Evolutionary conservation across 2,797 vertebrate genomes (phyloP), one percentile per base, ranked within the genome.

Genomic region (Rhadinocentrus ornatus): DNA sequence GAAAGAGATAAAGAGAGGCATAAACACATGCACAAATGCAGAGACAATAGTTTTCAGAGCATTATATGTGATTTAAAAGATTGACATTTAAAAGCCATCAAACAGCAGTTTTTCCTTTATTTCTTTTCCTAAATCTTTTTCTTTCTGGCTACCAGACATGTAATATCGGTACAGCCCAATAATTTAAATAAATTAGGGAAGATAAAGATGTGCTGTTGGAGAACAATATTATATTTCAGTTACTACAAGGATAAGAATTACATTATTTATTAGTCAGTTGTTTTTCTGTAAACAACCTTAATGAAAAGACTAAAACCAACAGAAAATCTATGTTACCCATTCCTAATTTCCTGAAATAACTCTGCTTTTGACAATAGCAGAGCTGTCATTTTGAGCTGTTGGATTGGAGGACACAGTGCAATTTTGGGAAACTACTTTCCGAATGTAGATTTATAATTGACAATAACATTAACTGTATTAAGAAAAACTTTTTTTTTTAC

Each of bases 1-100:
- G 9, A 57, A 50, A 70, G 34, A 73, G 64, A 82, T 67, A 66
- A 77, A 81, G 56, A 84, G 62, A 73, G 63, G 66, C 78, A 83
- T 73, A 31, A 76, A 78, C 50, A 81, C 57, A 75, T 63, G 39
- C 69, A 58, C 52, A 71, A 62, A 66, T 20, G 2, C 66, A 75
- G 26, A 44, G 31, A n/a, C 31, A 32, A 62, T 75, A 6, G 5
- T 35, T 72, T 73, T 39, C 9, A 35, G 5, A 22, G 16, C 9
- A 12, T 31, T 29, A 52, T 37, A 37, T 50, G 9, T n/a, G 27
- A 5, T 55, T 11, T 15, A 59, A 56, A n/a, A 44, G 12, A 59
- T 69, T 31, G 48, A 65, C 31, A 34, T 3, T 35, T 8, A 0
- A 3, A 67, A 66, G 61, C 39, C 44, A 68, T 53, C 5, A 56